Percentiles rank a stretch among this genome's conserved stretches.
Evolutionary conservation across 2,888 invertebrate species (phyloP).

Genomic region (Pachycephus smyrnensis): DNA sequence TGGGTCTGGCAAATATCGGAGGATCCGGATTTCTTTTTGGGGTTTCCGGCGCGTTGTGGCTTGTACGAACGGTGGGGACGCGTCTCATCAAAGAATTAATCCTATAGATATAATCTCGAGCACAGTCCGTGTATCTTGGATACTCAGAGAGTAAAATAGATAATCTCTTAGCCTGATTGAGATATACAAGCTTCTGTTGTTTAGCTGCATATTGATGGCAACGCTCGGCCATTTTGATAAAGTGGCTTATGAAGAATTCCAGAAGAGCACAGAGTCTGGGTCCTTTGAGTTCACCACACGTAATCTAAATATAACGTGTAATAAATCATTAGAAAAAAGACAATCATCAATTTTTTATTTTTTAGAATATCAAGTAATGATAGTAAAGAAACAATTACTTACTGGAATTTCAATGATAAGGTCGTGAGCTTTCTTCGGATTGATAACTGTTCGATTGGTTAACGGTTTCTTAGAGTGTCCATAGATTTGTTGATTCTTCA

Average conservation of each 20-base stretch:
- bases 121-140: conserved; percentile 70
- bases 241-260: conserved; percentile 79
- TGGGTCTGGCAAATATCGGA: conserved; percentile 40
- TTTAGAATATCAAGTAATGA: background rate
- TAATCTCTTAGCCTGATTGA: conserved; percentile 78
- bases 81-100: conserved; percentile 63
- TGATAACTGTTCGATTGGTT: conserved; percentile 48
- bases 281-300: conserved; percentile 69
- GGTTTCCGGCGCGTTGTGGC: conserved; percentile 42
- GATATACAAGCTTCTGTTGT: conserved; percentile 75
- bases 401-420: conserved; percentile 61
- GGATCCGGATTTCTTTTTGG: conserved; percentile 51
- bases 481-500: conserved; percentile 30
- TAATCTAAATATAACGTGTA: conserved; percentile 46
- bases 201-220: conserved; percentile 74
- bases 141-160: conserved; percentile 74
- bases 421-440: conserved; percentile 46
- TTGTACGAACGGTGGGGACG: conserved; percentile 13
- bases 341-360: background rate
- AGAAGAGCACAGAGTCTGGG: conserved; percentile 74
- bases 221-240: conserved; percentile 77
- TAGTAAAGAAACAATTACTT: conserved; percentile 20
- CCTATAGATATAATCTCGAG: conserved; percentile 70
- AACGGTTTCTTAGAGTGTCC: conserved; percentile 27
- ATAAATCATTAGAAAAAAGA: background rate